phyloP scores from a whole-genome alignment of 2,888 invertebrate genomes.

The Lepidochrysops patricia region DNA sequence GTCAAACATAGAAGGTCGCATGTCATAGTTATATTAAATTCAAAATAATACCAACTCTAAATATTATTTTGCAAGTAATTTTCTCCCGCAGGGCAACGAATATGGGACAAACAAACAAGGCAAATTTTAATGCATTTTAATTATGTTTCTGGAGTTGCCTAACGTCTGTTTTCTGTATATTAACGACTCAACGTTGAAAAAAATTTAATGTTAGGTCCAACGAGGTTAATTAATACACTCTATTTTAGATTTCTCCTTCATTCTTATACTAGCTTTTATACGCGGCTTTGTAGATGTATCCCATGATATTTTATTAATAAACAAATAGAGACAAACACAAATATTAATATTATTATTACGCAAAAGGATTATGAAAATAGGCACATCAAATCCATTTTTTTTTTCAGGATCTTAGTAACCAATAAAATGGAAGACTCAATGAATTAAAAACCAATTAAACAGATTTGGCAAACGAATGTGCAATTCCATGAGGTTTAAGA shows the following conservation, averaged over 20 bases:
- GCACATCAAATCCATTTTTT: too few relatives aligned
- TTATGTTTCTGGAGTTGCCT: neutral
- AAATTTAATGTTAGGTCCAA: neutral
- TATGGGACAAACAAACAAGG: neutral
- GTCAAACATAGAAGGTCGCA: slow-evolving; percentile 3
- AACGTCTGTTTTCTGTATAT: neutral
- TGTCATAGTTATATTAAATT: neutral
- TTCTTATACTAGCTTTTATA: too few relatives aligned
- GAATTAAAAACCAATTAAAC: too few relatives aligned
- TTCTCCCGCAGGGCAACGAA: neutral
- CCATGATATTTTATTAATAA: too few relatives aligned
- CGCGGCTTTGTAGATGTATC: too few relatives aligned
- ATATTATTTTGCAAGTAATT: neutral
- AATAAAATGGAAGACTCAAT: too few relatives aligned
- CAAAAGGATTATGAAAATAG: too few relatives aligned
- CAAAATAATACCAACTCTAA: neutral
- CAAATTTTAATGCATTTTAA: slow-evolving; percentile 2
- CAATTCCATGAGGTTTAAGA: too few relatives aligned
- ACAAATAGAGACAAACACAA: too few relatives aligned
- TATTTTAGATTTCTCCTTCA: neutral
- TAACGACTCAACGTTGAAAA: neutral
- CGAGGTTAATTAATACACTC: neutral
- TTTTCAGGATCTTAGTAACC: too few relatives aligned
- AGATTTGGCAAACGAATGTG: too few relatives aligned
- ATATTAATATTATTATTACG: too few relatives aligned